Base-by-base conservation (phyloP, 2,797 vertebrate genomes). In the Pseudomugil gertrudae region DNA sequence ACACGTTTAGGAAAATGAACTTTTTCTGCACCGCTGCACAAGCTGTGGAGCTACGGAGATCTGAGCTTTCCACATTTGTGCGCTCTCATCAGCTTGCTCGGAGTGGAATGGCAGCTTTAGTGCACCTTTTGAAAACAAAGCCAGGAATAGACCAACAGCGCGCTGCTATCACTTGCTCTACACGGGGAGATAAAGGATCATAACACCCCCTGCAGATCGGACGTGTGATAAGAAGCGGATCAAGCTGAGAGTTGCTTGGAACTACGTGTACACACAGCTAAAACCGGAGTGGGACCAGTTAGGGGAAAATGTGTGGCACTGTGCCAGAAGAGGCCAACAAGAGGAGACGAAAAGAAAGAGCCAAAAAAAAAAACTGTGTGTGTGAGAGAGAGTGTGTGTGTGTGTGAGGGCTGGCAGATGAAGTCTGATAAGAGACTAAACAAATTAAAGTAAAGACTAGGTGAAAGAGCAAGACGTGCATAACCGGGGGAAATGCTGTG, bases 311-410 rank as follows among this genome's bases (percentile, higher is more conserved):
- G n/a, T 69, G 66, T 88, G 90, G 91, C 84, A 50, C 33, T 40
- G 57, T 3, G 83, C 90, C 91, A 91, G 74, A 9, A 61, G 88
- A 87, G 91, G 90, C 89, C 91, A 86, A 72, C 26, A 50, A n/a
- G 29, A 81, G 73, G 85, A 87, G 75, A 84, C 38, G 63, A 47
- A 57, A 76, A 64, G 64, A 77, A 71, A 19, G 65, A 81, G 63
- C 56, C n/a, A 38, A 56, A 27, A 45, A 3, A 29, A 29, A 29
- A 29, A 29, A 29, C 47, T 23, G 26, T 24, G 65, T 17, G 27
- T 47, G 65, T 47, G 61, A 33, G 63, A 50, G 56, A 43, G 71
- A 45, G 73, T 29, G 66, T 17, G 50, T 29, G 56, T 17, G 32
- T 6, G 29, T 0, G 17, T n/a, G 56, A 17, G 68, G 60, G 66